A percentile compares a stretch with the other conserved stretches of the same genome.
Evolutionary conservation across 2,888 invertebrate species (phyloP).

Genomic region (Drosophila acutilabella): DNA sequence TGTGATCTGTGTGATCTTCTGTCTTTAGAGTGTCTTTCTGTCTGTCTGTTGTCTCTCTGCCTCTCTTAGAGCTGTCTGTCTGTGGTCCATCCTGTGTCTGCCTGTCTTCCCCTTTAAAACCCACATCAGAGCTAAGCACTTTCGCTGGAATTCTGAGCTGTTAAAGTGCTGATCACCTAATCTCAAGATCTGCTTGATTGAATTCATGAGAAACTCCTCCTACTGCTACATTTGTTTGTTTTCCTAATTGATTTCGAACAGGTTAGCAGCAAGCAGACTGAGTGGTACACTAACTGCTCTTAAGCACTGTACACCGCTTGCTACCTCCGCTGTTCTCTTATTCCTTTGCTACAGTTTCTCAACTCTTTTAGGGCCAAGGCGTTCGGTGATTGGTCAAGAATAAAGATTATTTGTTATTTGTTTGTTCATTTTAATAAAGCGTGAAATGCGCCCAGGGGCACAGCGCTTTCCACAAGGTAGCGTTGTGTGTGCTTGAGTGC

Average conservation of each 20-base stretch:
- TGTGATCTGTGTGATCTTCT: not conserved
- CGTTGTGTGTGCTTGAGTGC: not conserved
- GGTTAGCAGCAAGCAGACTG: conserved; percentile 51
- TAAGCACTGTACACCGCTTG: no score
- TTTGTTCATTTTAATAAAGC: conserved; percentile 61
- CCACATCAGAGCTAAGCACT: conserved; percentile 12
- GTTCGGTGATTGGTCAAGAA: no score
- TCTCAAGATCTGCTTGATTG: conserved; percentile 62
- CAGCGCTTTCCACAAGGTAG: conserved; percentile 32
- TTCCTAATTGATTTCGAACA: conserved; percentile 75
- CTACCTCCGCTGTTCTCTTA: conserved; percentile 39
- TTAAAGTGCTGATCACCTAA: conserved; percentile 35
- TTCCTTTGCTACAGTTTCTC: conserved; percentile 57
- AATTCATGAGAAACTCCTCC: conserved; percentile 44
- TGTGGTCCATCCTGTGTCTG: not conserved
- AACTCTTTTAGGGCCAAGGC: conserved; percentile 27
- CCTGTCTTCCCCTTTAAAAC: not conserved
- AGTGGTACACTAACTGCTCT: no score
- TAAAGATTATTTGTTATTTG: conserved; percentile 2
- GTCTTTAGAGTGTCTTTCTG: not conserved
- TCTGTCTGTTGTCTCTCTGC: not conserved
- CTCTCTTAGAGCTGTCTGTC: not conserved
- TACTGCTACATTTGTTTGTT: conserved; percentile 38
- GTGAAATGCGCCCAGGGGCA: conserved; percentile 57
- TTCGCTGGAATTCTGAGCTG: conserved; percentile 41